These are phyloP conservation scores for Copidosoma floridanum DNA, from an alignment of 1,140 invertebrate genomes.

Conservation along the genomic window DNA sequence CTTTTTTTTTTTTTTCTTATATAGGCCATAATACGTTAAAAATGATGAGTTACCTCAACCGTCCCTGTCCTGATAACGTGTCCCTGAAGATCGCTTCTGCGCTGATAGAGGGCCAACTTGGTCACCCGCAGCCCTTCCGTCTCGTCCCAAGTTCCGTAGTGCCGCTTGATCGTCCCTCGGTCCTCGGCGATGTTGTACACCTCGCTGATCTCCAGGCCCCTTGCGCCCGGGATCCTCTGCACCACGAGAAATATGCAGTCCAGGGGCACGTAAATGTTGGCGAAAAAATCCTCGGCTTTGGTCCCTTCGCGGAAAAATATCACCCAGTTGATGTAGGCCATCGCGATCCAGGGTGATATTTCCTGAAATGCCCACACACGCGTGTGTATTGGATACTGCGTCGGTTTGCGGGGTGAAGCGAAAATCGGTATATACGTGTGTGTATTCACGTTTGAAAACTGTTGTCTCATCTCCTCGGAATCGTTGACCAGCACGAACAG, in stretches of 20 bases:
- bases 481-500: constrained; percentile 52
- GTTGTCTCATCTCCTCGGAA: constrained; percentile 35
- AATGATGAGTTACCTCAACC: constrained; percentile 37
- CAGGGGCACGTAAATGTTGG: constrained; percentile 42
- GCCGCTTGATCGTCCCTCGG: constrained; percentile 31
- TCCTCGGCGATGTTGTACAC: constrained; percentile 43
- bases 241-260: constrained; percentile 44
- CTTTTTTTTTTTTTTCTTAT: too few relatives aligned
- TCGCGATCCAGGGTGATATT: constrained; percentile 44
- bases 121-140: constrained; percentile 35
- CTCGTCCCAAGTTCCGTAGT: constrained; percentile 40
- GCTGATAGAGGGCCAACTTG: constrained; percentile 38
- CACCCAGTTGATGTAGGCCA: constrained; percentile 51
- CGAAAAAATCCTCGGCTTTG: constrained; percentile 36
- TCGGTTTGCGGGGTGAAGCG: too few relatives aligned
- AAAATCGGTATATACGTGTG: not conserved
- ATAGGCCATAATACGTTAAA: not conserved
- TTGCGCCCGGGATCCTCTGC: constrained; percentile 16
- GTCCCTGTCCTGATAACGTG: constrained; percentile 43
- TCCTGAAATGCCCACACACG: constrained; percentile 16
- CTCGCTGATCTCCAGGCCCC: constrained; percentile 40
- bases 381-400: not conserved
- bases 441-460: constrained; percentile 43
- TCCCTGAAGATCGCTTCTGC: constrained; percentile 46
- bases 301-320: constrained; percentile 42